Evolutionary conservation across 1,140 invertebrate genomes (phyloP).

Genomic region (Mamestra configurata): DNA sequence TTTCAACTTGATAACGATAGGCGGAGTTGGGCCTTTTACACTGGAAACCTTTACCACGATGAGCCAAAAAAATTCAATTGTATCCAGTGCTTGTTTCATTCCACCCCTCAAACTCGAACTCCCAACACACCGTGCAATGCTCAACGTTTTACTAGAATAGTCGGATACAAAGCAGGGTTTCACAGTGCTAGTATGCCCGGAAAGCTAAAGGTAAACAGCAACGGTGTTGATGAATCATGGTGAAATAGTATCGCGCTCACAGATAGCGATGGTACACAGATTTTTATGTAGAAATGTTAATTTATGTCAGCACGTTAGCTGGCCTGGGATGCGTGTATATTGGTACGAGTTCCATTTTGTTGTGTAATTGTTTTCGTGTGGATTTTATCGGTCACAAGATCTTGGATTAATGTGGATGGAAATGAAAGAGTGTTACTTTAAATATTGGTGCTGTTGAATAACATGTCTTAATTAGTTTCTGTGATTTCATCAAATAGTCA

Average conservation of each 20-base stretch:
- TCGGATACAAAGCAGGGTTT: conserved; percentile 3
- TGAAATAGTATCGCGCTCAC: conserved; percentile 66
- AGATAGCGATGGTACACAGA: conserved; percentile 57
- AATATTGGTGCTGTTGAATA: too few species aligned
- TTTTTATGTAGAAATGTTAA: conserved; percentile 66
- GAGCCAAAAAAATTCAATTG: background rate
- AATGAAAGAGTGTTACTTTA: background rate
- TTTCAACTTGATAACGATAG: conserved; percentile 72
- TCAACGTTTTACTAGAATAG: background rate
- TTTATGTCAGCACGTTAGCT: conserved; percentile 54
- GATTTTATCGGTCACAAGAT: background rate
- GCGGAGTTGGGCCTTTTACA: conserved; percentile 51
- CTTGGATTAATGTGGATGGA: background rate
- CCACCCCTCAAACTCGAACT: too few species aligned
- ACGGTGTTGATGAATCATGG: conserved; percentile 74
- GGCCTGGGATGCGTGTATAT: background rate
- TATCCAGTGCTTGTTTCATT: conserved; percentile 43
- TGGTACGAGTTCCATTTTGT: background rate
- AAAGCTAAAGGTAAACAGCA: conserved; percentile 71
- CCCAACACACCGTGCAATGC: conserved; percentile 34
- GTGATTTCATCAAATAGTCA: too few species aligned
- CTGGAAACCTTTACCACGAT: background rate
- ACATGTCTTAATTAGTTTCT: too few species aligned
- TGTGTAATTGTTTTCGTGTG: conserved; percentile 25
- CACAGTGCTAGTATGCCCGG: conserved; percentile 41